Evolutionary conservation across 2,797 vertebrate genomes (phyloP), one percentile per base, ranked within the genome.

Genomic region (Eulemur coronatus): DNA sequence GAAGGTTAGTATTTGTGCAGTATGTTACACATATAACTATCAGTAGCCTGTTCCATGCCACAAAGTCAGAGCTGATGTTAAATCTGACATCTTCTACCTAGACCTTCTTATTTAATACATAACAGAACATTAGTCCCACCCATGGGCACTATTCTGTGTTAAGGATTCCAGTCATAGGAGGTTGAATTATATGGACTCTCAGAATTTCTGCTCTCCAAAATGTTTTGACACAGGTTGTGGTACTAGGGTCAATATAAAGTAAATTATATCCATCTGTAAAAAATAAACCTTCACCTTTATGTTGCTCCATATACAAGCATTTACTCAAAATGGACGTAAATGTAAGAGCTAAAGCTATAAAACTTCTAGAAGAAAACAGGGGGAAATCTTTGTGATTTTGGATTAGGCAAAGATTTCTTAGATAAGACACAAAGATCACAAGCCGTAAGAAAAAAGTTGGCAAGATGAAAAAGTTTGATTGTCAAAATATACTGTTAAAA

Each of bases 231-330:
- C 8, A 72, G 72, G 33, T 20, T 12, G 8, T 7, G 4, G 57
- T 28, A 20, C 10, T 12, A 63, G 35, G 7, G 26, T 50, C n/a
- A 33, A 28, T 2, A 18, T 20, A 65, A 72, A 84, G 30, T 26
- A 48, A 82, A 7, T 10, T 57, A 43, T 2, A 38, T 28, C 48
- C 14, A 18, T 2, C 3, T 0, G 9, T 7, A 18, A n/a, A 46
- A 79, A 33, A 61, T 12, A 48, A 48, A 33, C 11, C 6, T 12
- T 57, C n/a, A 52, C 4, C 33, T 30, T 61, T 1, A 10, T 1
- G n/a, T 22, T 1, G 3, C 41, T 30, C 69, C 8, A 33, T 0
- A 10, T 1, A 67, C 30, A 67, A 38, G 57, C 7, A 9, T n/a
- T 48, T 3, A 73, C 63, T 72, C 50, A 52, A 22, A 52, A 70